Evolutionary conservation across 2,113 vertebrate genomes (phyloP).

Genomic region (Muntiacus reevesi): DNA sequence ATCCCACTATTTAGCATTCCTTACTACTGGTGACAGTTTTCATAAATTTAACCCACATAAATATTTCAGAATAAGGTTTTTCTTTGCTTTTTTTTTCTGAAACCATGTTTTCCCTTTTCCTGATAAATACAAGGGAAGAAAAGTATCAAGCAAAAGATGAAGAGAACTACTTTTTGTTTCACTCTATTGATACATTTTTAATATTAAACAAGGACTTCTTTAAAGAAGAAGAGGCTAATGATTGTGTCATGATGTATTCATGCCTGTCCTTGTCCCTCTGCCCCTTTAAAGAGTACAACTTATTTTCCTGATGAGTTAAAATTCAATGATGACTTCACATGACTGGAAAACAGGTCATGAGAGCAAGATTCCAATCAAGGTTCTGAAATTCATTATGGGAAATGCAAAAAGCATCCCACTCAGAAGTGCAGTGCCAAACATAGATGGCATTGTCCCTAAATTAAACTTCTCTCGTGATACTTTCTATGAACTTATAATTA

Average conservation of each 20-base stretch:
- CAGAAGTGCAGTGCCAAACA: neutral
- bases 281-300: neutral
- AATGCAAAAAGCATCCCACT: neutral
- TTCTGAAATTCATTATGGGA: neutral
- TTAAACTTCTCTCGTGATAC: neutral
- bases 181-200: neutral
- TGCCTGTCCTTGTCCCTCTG: neutral
- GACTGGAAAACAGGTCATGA: slow-evolving; percentile 27
- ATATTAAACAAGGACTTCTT: neutral
- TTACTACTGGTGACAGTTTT: neutral
- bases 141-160: neutral
- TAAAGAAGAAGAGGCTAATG: neutral
- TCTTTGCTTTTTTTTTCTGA: neutral
- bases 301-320: slow-evolving; percentile 31
- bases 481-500: neutral
- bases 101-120: neutral
- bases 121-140: neutral
- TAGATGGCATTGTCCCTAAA: neutral
- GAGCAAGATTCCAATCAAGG: neutral
- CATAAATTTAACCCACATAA: neutral
- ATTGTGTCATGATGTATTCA: neutral
- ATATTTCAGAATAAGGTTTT: neutral
- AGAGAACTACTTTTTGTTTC: neutral
- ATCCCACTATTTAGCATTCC: neutral
- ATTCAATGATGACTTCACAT: neutral